These are phyloP conservation scores for Ceyx melanurus DNA, from an alignment of 2,113 vertebrate species.

Conservation along the genomic window DNA sequence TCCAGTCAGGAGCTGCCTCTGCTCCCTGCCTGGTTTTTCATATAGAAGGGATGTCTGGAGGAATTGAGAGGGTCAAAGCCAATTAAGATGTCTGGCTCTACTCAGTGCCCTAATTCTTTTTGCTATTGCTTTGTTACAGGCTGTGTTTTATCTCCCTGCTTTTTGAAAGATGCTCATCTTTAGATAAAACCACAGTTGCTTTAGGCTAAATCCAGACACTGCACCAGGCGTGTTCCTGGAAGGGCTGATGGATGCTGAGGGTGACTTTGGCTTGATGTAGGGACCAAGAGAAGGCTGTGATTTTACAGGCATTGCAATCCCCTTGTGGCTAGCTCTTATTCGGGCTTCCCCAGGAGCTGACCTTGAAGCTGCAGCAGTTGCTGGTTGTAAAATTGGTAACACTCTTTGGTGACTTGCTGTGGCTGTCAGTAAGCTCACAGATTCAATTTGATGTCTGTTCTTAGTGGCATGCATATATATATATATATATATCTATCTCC, in stretches of 20 bases:
- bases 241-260: background rate
- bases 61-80: background rate
- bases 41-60: background rate
- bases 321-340: background rate
- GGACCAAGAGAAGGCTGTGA: accelerated
- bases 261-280: background rate
- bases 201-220: background rate
- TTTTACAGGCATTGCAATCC: accelerated
- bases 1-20: background rate
- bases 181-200: background rate
- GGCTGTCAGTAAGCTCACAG: background rate
- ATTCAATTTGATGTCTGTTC: background rate
- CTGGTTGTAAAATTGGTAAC: background rate
- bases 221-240: background rate
- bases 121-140: background rate
- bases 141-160: background rate
- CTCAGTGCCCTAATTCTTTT: background rate
- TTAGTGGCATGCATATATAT: background rate
- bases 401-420: background rate
- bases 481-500: background rate
- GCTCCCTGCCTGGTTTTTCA: background rate
- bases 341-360: background rate
- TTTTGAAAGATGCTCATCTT: background rate
- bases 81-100: background rate
- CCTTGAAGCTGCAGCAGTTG: background rate